Conservation (phyloP, 1,140 invertebrate species). For the Drosophila guanche region DNA sequence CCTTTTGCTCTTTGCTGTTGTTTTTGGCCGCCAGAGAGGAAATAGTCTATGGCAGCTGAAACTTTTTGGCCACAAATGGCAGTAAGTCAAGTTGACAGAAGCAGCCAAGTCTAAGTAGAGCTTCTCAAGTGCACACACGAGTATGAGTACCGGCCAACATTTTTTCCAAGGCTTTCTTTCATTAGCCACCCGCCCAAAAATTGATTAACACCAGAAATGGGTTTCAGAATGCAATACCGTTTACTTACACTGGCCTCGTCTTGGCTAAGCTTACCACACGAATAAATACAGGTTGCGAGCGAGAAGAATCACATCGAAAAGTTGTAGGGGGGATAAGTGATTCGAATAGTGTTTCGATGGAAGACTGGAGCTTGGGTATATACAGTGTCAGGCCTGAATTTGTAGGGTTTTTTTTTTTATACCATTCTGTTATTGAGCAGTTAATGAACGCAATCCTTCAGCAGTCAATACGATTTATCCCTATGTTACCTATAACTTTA, state of each 20-base stretch:
- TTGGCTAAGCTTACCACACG: constrained; percentile 66
- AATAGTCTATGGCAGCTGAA: constrained; percentile 51
- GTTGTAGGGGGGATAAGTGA: constrained; percentile 1
- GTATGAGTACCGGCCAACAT: constrained; percentile 33
- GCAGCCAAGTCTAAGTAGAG: constrained; percentile 37
- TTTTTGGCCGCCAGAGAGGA: constrained; percentile 33
- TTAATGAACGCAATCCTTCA: background rate
- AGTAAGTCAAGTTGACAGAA: constrained; percentile 61
- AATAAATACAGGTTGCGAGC: constrained; percentile 75
- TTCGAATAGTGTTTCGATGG: constrained; percentile 45
- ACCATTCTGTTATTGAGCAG: background rate
- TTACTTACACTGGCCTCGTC: constrained; percentile 57
- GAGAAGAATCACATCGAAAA: constrained; percentile 80
- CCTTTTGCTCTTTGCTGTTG: constrained; percentile 33
- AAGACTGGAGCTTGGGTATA: constrained; percentile 63
- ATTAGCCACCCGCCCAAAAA: constrained; percentile 30
- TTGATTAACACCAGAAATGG: constrained; percentile 34
- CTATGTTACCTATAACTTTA: background rate
- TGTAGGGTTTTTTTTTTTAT: constrained; percentile 22
- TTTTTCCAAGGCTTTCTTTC: constrained; percentile 32
- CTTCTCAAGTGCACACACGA: constrained; percentile 45
- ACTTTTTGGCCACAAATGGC: constrained; percentile 65
- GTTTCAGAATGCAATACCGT: constrained; percentile 31
- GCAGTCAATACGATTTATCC: too few species aligned
- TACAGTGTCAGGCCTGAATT: constrained; percentile 33